These are phyloP conservation scores for Illadopsis cleaveri DNA, from an alignment of 2,113 vertebrate species.

Conservation along the genomic window DNA sequence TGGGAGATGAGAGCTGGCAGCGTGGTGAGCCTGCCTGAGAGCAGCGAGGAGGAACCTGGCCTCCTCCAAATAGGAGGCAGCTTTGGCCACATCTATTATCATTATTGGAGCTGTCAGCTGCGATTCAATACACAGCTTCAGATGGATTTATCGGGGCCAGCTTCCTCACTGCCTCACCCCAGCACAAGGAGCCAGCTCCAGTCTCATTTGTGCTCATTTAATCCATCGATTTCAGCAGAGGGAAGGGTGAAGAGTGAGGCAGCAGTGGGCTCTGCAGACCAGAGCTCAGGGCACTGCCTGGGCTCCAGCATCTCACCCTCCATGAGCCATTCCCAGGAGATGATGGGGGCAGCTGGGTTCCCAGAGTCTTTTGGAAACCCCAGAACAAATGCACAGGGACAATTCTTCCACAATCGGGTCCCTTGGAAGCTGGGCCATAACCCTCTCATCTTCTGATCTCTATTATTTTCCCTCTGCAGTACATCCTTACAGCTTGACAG, in stretches of 20 bases:
- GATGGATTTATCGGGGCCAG: constrained; percentile 15
- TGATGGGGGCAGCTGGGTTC: accelerated
- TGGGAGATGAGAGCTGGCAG: not conserved
- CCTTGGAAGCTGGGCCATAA: not conserved
- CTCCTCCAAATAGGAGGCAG: not conserved
- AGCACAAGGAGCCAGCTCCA: constrained; percentile 22
- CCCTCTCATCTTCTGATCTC: not conserved
- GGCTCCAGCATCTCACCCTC: not conserved
- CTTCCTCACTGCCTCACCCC: constrained; percentile 14
- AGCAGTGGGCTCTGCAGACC: not conserved
- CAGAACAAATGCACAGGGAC: accelerated
- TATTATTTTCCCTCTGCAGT: not conserved
- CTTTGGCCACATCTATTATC: constrained; percentile 42
- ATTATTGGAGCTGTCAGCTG: constrained; percentile 58
- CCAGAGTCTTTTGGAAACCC: not conserved
- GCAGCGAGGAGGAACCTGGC: not conserved
- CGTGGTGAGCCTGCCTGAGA: not conserved
- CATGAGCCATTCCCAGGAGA: not conserved
- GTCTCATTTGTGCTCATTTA: constrained; percentile 45
- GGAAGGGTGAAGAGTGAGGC: not conserved
- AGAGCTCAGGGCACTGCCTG: not conserved
- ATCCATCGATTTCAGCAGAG: not conserved
- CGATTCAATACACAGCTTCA: constrained; percentile 20
- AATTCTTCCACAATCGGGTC: not conserved
- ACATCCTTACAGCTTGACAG: not conserved